Base-by-base conservation (phyloP, 2,797 vertebrate species). In the Premnoplex brunnescens region DNA sequence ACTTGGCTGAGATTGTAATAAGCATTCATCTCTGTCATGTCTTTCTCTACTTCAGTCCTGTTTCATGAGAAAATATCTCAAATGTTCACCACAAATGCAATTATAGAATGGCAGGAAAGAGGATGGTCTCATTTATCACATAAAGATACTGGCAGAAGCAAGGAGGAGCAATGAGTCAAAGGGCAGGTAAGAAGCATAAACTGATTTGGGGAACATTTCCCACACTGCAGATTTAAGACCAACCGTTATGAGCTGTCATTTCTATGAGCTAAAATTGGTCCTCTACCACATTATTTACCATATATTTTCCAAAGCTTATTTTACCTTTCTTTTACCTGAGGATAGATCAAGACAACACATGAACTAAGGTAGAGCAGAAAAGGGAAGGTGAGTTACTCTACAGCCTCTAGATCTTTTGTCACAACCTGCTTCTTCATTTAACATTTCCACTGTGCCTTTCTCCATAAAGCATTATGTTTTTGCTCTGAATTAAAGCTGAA, bases 401-500 rank as follows among this genome's bases (percentile, higher is more conserved):
- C 44, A 85, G 41, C 41, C 39, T 15, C 46, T 32, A 52, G 49
- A 90, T 48, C 54, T 73, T 39, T 71, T 51, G 27, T 63, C 66
- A 92, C 67, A 87, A 93, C 78, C 82, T 95, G 46, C 69, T 89
- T 87, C 87, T 71, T 79, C 78, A 32, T 81, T 94, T 88, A 89
- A 91, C 72, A 73, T 63, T 79, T 90, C 85, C 77, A 32, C 79
- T 60, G 75, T 95, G 85, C 69, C 66, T 84, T 95, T 91, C 94
- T 88, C 88, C 90, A 48, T 44, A 82, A 95, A 81, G 85, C 82
- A 92, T 91, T 74, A 90, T 80, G 85, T 0, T 71, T 96, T 97
- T 89, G 66, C 91, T 95, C 76, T 89, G 93, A 93, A 94, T 94
- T 87, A 89, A 94, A 96, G 94, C 48, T 92, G 75, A 96, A 97